phyloP scores from a whole-genome alignment of 2,113 vertebrate genomes.

The Anarrhichthys ocellatus region DNA sequence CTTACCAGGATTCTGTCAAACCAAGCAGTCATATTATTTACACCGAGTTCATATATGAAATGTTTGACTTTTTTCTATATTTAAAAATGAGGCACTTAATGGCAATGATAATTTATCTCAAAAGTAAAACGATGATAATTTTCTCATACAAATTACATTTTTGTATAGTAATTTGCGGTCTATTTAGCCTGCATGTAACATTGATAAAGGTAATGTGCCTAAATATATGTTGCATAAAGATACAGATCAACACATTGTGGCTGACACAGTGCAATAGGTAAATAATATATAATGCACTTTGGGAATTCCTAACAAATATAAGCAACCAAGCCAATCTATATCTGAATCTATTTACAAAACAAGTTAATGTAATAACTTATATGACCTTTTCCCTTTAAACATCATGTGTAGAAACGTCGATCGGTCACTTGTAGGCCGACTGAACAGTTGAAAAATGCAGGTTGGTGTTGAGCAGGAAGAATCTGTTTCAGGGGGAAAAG shows the following conservation, averaged over 20 bases:
- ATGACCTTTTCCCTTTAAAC: background rate
- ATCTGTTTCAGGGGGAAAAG: slow-evolving; percentile 2
- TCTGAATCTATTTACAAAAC: background rate
- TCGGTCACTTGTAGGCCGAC: background rate
- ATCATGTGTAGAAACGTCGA: background rate
- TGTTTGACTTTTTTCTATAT: slow-evolving; percentile 4
- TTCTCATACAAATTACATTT: background rate
- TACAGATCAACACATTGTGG: background rate
- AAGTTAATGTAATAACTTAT: background rate
- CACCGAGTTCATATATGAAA: background rate
- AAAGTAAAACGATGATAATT: background rate
- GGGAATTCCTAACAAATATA: background rate
- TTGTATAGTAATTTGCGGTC: too few species aligned
- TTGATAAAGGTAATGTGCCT: background rate
- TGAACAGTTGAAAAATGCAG: background rate
- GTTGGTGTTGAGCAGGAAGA: background rate
- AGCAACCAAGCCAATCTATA: background rate
- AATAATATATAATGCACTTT: background rate
- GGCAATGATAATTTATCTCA: background rate
- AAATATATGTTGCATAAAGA: background rate
- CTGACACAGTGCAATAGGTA: background rate
- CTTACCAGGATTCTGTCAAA: slow-evolving; percentile 2
- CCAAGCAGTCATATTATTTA: slow-evolving; percentile 6
- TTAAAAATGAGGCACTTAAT: background rate
- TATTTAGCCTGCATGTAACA: background rate